Evolutionary conservation across 2,888 invertebrate genomes (phyloP), one percentile per base, ranked within the genome.

Genomic region (Chloroclystis v-ata): DNA sequence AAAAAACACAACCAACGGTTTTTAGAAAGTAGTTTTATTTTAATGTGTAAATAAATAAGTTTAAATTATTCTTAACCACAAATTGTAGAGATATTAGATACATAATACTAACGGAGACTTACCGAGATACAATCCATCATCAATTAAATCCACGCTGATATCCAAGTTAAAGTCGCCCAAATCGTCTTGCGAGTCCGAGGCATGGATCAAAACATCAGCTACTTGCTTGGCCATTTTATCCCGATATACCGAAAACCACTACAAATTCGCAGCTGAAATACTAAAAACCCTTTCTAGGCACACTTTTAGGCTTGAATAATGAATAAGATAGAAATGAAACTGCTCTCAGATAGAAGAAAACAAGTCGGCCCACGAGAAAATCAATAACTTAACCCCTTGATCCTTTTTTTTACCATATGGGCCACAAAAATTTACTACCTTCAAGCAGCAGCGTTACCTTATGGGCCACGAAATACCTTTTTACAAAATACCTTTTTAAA

Each of bases 91-190:
- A n/a, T n/a, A n/a, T n/a, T n/a, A n/a, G n/a, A n/a, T n/a, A n/a
- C n/a, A n/a, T n/a, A n/a, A n/a, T n/a, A n/a, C n/a, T n/a, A n/a
- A n/a, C n/a, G n/a, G 13, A 13, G 7, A 38, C 65, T 53, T 60
- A 76, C 86, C 86, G 56, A 87, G 66, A 54, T 79, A 86, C 5
- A 86, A 60, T 47, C 76, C 65, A 32, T 85, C 80, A 32, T 87
- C 86, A 37, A 87, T 84, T 9, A 71, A 69, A 49, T 86, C 82
- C 9, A 86, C 85, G 49, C 83, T 86, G 35, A 86, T 61, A 49
- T 79, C 83, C 11, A 80, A 49, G 47, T 67, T 61, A 29, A 69
- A 66, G 37, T 75, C 75, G 5, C 61, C 56, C 1, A 68, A 53
- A 9, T 62, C 52, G 4, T 70, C 66, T 4, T 66, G 63, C 1